phyloP scores from a whole-genome alignment of 2,113 vertebrate genomes.

The Origma solitaria region DNA sequence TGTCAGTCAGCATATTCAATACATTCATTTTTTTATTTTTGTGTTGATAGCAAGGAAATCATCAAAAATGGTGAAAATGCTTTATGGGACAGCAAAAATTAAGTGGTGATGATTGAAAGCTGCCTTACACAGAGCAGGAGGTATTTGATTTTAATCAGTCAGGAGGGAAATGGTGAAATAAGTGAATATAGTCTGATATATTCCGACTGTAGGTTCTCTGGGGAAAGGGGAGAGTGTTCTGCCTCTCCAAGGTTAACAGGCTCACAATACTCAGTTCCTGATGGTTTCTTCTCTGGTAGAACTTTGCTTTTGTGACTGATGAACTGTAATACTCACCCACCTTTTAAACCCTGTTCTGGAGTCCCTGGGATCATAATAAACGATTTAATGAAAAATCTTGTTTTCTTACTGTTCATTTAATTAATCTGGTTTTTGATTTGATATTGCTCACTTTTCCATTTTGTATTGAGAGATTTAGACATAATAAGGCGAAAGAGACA shows the following conservation, averaged over 20 bases:
- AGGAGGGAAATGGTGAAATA: background rate
- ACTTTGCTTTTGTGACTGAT: background rate
- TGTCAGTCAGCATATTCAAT: background rate
- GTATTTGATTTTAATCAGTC: conserved; percentile 9
- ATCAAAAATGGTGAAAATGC: background rate
- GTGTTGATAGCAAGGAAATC: background rate
- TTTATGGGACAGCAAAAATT: background rate
- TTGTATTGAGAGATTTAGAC: background rate
- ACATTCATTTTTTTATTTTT: background rate
- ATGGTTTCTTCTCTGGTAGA: background rate
- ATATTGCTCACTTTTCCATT: background rate
- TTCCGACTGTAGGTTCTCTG: background rate
- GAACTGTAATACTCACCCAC: background rate
- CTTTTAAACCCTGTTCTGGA: background rate
- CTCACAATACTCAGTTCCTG: background rate
- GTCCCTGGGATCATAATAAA: background rate
- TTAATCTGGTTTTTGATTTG: background rate
- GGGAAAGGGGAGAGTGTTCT: background rate
- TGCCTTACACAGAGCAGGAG: background rate
- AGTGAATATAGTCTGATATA: background rate
- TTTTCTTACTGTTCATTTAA: background rate
- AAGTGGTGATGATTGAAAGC: background rate
- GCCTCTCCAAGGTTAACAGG: background rate
- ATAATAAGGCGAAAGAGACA: too few relatives aligned
- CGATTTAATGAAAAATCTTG: background rate